phyloP scores from a whole-genome alignment of 2,797 vertebrate genomes.

The Labroides dimidiatus region DNA sequence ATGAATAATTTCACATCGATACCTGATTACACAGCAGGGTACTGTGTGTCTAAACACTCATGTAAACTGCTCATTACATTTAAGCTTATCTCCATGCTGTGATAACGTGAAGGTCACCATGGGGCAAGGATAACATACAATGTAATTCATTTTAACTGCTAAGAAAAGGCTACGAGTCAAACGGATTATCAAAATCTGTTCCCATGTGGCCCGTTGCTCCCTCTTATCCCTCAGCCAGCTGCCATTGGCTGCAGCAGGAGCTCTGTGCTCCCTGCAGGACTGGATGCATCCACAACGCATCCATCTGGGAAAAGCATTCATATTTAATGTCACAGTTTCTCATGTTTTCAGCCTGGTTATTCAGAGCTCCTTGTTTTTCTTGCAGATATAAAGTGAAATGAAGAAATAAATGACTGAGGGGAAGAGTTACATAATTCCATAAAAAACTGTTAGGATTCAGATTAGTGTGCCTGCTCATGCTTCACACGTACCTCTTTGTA shows the following conservation, averaged over 20 bases:
- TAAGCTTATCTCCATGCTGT: conserved; percentile 18
- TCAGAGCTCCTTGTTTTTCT: background rate
- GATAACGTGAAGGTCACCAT: conserved; percentile 8
- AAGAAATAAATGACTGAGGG: conserved; percentile 1
- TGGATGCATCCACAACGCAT: conserved; percentile 7
- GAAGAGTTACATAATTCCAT: conserved; percentile 39
- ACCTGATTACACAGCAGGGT: background rate
- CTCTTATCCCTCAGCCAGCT: conserved; percentile 50
- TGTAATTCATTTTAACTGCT: conserved; percentile 31
- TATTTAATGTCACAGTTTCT: conserved; percentile 24
- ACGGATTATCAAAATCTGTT: conserved; percentile 57
- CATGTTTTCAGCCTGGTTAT: conserved; percentile 24
- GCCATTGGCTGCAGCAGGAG: conserved; percentile 26
- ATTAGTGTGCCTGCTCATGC: conserved; percentile 53
- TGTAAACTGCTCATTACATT: conserved; percentile 37
- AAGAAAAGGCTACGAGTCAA: conserved; percentile 11
- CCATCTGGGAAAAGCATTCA: conserved; percentile 27
- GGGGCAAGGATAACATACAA: conserved; percentile 24
- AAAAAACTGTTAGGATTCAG: conserved; percentile 36
- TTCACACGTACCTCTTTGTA: conserved; percentile 56
- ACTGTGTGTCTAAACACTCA: background rate
- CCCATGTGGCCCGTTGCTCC: conserved; percentile 36
- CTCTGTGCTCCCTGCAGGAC: conserved; percentile 10
- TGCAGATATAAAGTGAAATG: background rate
- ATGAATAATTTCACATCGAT: background rate